Evolutionary conservation across 1,140 invertebrate genomes (phyloP), one percentile per base, ranked within the genome.

Genomic region (Papilio xuthus): DNA sequence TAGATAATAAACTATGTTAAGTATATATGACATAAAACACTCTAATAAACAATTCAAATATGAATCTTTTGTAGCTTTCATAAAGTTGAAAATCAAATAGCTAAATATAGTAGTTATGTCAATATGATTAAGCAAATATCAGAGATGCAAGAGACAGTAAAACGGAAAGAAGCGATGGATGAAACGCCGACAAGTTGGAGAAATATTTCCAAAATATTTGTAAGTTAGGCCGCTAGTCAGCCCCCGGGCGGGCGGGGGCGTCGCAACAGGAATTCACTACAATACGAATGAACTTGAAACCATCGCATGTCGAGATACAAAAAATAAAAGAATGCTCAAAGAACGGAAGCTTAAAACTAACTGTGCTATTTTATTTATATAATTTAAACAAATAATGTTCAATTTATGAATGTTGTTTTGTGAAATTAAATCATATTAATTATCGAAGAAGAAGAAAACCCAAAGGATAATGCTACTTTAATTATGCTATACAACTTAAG

Each of bases 141-240:
- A 78, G 26, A 32, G 56, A 84, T 82, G 85, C 85, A 86, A 90
- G 88, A 89, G 82, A 80, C 84, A 90, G 86, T 86, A 89, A 91
- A 93, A 92, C 89, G 91, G 91, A 92, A 93, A 93, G 92, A 88
- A 92, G 91, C 91, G 89, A 91, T 88, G 90, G 92, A 93, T 93
- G 90, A 93, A 94, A 92, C 80, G 86, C 86, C 88, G 90, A 89
- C 90, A 93, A 93, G 92, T 94, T 94, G 89, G 87, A 90, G 92
- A 94, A 94, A 94, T 92, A 94, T 94, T 94, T 93, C 88, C 88
- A 91, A 94, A 94, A 94, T 93, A 94, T 94, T 94, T 94, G 91
- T 93, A 87, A 91, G 90, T 85, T 86, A 89, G 81, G 84, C 89
- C 86, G 86, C 85, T 69, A 70, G 81, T 80, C 85, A 84, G 83